These are phyloP conservation scores for Podarcis lilfordi DNA, from an alignment of 2,797 vertebrate species.

Conservation along the genomic window DNA sequence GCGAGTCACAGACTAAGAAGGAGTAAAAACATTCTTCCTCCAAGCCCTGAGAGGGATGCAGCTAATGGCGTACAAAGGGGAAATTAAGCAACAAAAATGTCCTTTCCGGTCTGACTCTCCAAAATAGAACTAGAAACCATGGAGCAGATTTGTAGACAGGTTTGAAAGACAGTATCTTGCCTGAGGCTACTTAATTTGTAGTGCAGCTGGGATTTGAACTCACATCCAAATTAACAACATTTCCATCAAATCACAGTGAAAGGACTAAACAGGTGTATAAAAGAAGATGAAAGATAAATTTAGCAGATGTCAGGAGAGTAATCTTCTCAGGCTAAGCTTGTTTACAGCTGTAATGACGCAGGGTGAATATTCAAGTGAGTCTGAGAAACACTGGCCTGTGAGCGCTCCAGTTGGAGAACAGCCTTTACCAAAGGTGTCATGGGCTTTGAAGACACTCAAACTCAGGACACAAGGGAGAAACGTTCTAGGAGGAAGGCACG, in stretches of 20 bases:
- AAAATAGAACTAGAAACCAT: not conserved
- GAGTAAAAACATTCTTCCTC: not conserved
- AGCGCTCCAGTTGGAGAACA: too few species aligned
- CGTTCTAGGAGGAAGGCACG: too few species aligned
- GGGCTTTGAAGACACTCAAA: too few species aligned
- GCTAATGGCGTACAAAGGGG: slow-evolving; percentile 24
- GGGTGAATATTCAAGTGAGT: too few species aligned
- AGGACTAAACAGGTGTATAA: not conserved
- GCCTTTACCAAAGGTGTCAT: too few species aligned
- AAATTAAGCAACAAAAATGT: slow-evolving; percentile 33
- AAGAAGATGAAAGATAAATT: not conserved
- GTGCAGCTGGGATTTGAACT: not conserved
- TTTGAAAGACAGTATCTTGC: not conserved
- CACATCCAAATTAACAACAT: not conserved
- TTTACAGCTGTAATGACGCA: too few species aligned
- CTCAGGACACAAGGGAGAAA: too few species aligned
- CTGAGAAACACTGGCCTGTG: too few species aligned
- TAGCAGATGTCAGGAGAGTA: not conserved
- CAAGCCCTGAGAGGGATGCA: not conserved
- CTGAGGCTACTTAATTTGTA: not conserved
- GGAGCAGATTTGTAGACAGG: not conserved
- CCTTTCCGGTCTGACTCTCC: not conserved
- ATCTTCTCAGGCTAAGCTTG: not conserved
- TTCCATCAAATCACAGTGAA: not conserved
- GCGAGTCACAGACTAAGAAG: not conserved